Evolutionary conservation across 2,113 vertebrate species (phyloP).

Genomic region (Bubo blakistoni): DNA sequence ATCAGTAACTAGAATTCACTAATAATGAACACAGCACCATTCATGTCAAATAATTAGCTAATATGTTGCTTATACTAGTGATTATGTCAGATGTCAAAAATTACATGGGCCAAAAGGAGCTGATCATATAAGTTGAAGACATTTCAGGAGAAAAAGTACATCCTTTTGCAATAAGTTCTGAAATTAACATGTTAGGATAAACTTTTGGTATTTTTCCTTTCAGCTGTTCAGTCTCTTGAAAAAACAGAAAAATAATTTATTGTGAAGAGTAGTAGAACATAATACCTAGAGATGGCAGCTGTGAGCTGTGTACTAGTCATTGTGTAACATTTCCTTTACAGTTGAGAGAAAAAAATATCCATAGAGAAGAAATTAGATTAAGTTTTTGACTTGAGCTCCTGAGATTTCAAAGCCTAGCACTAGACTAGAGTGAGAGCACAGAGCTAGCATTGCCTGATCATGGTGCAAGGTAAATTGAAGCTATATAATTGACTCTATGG

Average conservation of each 20-base stretch:
- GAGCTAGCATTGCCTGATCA: not conserved
- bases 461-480: slow-evolving; percentile 31
- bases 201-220: not conserved
- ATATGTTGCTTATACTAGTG: not conserved
- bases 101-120: not conserved
- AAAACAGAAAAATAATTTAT: not conserved
- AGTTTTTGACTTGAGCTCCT: slow-evolving; percentile 41
- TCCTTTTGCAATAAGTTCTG: not conserved
- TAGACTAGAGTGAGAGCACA: not conserved
- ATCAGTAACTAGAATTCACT: not conserved
- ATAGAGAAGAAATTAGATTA: slow-evolving; percentile 46
- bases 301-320: slow-evolving; percentile 10
- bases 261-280: not conserved
- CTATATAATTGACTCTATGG: slow-evolving; percentile 30
- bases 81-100: not conserved
- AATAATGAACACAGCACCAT: not conserved
- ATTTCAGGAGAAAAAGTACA: not conserved
- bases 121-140: not conserved
- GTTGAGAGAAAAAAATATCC: slow-evolving; percentile 8
- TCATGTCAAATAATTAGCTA: not conserved
- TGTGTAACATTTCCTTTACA: not conserved
- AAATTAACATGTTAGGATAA: not conserved
- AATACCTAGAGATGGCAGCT: slow-evolving; percentile 55
- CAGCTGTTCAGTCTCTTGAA: not conserved
- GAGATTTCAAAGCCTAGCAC: slow-evolving; percentile 38